Evolutionary conservation across 92 coral and sea anemone species (phyloP).

Genomic region (Chrysogorgia sp.): DNA sequence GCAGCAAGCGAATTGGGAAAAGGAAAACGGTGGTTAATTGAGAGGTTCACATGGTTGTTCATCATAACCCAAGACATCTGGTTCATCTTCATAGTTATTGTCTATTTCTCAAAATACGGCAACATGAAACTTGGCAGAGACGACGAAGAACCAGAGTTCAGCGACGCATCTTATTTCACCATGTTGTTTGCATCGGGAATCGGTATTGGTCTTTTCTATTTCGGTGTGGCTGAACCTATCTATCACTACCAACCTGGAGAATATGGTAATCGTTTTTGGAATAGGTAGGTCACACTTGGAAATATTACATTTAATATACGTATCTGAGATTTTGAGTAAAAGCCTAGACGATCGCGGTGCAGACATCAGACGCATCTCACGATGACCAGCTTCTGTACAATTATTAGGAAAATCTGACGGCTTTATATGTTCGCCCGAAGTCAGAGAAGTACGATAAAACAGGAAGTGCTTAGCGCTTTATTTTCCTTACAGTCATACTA

Average conservation of each 20-base stretch:
- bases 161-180: constrained; percentile 56
- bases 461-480: too few species aligned
- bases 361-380: too few species aligned
- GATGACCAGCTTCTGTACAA: too few species aligned
- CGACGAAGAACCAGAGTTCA: constrained; percentile 49
- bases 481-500: too few species aligned
- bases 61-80: constrained; percentile 55
- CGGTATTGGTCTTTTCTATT: constrained; percentile 56
- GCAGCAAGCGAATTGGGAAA: constrained; percentile 19
- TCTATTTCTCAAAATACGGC: constrained; percentile 55
- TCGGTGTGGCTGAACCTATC: constrained; percentile 54
- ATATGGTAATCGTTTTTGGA: constrained; percentile 57
- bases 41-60: constrained; percentile 56
- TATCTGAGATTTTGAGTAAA: too few species aligned
- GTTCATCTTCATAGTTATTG: constrained; percentile 41
- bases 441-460: too few species aligned
- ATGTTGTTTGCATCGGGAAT: constrained; percentile 60
- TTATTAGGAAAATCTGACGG: too few species aligned
- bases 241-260: constrained; percentile 42
- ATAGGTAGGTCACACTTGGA: constrained; percentile 55
- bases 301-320: too few species aligned
- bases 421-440: too few species aligned
- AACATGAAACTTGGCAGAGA: constrained; percentile 57
- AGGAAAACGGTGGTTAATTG: constrained; percentile 50
- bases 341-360: too few species aligned